Conservation (phyloP, 2,888 invertebrate genomes). For the Limnephilus auricula region DNA sequence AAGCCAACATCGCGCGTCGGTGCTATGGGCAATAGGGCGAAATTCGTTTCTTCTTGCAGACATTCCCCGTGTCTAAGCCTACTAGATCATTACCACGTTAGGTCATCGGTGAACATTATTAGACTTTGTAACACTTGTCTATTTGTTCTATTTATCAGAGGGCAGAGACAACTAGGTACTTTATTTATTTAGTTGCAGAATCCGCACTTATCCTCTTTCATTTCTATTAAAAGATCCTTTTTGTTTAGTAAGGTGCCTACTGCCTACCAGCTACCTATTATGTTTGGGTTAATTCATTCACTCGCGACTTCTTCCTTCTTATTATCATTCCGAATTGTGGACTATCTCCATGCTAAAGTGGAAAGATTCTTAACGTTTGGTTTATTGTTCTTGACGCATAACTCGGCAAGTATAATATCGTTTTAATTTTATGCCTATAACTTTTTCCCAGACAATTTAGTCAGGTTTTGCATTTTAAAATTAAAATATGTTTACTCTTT, state of each 20-base stretch:
- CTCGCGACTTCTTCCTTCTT: background rate
- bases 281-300: background rate
- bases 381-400: background rate
- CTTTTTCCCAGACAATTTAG: too few relatives aligned
- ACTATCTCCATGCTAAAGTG: background rate
- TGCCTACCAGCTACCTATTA: background rate
- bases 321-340: background rate
- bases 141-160: background rate
- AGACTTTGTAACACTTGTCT: background rate
- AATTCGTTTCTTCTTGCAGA: background rate
- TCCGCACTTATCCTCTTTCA: background rate
- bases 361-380: background rate
- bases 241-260: background rate
- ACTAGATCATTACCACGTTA: constrained; percentile 45
- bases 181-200: too few relatives aligned
- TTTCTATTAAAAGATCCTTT: background rate
- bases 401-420: background rate
- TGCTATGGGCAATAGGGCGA: background rate
- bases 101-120: constrained; percentile 24
- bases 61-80: constrained; percentile 42
- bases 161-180: too few relatives aligned
- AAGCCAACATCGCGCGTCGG: constrained; percentile 40
- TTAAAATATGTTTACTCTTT: background rate
- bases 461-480: too few relatives aligned
- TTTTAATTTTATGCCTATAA: too few relatives aligned